A percentile compares a stretch with the other conserved stretches of the same genome.
phyloP scores from a whole-genome alignment of 2,113 vertebrate genomes.

The Synchiropus splendidus region DNA sequence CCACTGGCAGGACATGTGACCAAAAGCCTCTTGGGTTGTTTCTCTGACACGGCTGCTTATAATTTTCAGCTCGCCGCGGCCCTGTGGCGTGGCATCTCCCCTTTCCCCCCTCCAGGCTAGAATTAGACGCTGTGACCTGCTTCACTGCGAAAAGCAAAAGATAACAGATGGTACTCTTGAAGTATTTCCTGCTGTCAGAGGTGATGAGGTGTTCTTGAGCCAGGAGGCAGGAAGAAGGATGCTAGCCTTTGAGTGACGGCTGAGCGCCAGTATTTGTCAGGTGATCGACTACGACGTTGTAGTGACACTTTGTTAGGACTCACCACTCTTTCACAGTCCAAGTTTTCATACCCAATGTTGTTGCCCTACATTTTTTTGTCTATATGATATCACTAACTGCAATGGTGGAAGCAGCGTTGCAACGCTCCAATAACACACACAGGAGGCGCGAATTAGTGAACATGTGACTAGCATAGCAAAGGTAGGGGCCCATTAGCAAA shows the following conservation, averaged over 20 bases:
- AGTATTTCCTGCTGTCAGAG: constrained; percentile 33
- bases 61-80: constrained; percentile 14
- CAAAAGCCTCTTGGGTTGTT: constrained; percentile 13
- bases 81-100: constrained; percentile 1
- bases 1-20: constrained; percentile 35
- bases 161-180: constrained; percentile 14
- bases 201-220: constrained; percentile 3
- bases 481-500: too few relatives aligned
- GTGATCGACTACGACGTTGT: too few relatives aligned
- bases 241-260: constrained; percentile 5
- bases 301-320: too few relatives aligned
- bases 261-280: constrained; percentile 3
- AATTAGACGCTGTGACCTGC: constrained; percentile 11
- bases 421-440: too few relatives aligned
- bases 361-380: too few relatives aligned
- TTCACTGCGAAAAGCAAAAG: constrained; percentile 13
- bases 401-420: too few relatives aligned
- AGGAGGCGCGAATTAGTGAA: too few relatives aligned
- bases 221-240: constrained; percentile 3
- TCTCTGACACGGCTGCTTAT: constrained; percentile 13
- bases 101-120: constrained; percentile 11
- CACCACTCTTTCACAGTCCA: too few relatives aligned
- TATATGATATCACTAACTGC: too few relatives aligned
- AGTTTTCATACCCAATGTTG: too few relatives aligned
- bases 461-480: too few relatives aligned